Evolutionary conservation across 2,797 vertebrate species (phyloP), one percentile per base, ranked within the genome.

Genomic region (Pseudomugil gertrudae): DNA sequence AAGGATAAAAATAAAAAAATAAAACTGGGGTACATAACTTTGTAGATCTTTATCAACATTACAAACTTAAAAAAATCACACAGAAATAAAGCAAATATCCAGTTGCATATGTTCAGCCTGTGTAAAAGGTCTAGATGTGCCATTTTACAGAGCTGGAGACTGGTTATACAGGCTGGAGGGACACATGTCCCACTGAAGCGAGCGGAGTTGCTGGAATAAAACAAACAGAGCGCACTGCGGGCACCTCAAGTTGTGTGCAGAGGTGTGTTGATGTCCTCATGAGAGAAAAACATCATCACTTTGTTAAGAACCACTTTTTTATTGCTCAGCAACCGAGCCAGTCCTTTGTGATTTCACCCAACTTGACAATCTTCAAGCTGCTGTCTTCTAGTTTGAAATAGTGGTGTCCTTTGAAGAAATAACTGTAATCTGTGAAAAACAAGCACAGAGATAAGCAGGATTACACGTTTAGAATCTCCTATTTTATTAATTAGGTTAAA

Each of bases 301-400:
- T 21, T 67, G 68, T 54, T 67, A 70, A 8, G 53, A 67, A 83
- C 71, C 82, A 77, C 69, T 80, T 62, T 27, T 19, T 14, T 33
- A 76, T 50, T 47, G 80, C 90, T 97, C 93, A 99, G 92, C 98
- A 99, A 74, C 94, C 95, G 63, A 99, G 93, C 97, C 97, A 99
- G 89, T 99, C 97, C 36, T 95, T 94, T 91, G 95, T 98, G 89
- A 99, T 93, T 89, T 96, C 95, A 51, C 98, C 98, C 40, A 99
- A 91, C 92, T 98, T 98, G 74, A 98, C 93, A 2, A 96, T 97
- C 94, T 98, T 98, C 94, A 99, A 91, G 89, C 94, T 98, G 83
- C 93, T 95, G 93, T 99, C 96, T 79, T 99, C 96, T 92, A 99
- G 86, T 92, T 96, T 96, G 89, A 97, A 95, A 85, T 98, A 99